Evolutionary conservation across 2,888 invertebrate genomes (phyloP), one percentile per base, ranked within the genome.

Genomic region (Gymnocheta viridis): DNA sequence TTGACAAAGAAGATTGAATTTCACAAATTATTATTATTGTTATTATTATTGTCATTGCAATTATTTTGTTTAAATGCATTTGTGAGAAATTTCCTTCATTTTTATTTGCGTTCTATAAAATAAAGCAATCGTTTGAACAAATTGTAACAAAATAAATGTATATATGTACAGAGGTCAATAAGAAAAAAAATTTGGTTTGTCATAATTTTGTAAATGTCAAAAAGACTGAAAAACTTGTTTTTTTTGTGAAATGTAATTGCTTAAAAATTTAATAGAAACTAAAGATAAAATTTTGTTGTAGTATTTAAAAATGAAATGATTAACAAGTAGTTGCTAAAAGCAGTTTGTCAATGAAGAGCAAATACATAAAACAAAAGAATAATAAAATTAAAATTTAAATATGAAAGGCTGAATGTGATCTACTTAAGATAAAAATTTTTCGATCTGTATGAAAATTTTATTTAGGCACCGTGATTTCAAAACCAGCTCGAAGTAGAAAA

Each of bases 21-120:
- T 80, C 80, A 76, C 60, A 72, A 83, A 83, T 77, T 51, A 66
- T 70, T 76, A 58, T 83, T 83, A 29, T 17, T n/a, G n/a, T n/a
- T 9, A 35, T 56, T 56, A 17, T 77, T 58, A 27, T 56, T 67
- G 14, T 7, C 6, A 41, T 41, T 41, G 14, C 35, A 41, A n/a
- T 41, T n/a, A 4, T 38, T 67, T 72, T 58, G 49, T 60, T 73
- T 67, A 58, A 73, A 60, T 60, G 49, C 41, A 73, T 67, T 73
- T 73, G 32, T 67, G 49, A 41, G 58, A 32, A 22, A 22, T 69
- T 38, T 51, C 54, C 62, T 22, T 56, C 41, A 62, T 62, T 62
- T n/a, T 69, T 69, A 9, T 60, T 77, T 19, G 32, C 44, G 24
- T 24, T 44, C 14, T 38, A 24, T 32, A 47, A 41, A 22, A 78